These are phyloP conservation scores for Zaprionus ghesquierei DNA, from an alignment of 1,140 invertebrate genomes.

Conservation along the genomic window DNA sequence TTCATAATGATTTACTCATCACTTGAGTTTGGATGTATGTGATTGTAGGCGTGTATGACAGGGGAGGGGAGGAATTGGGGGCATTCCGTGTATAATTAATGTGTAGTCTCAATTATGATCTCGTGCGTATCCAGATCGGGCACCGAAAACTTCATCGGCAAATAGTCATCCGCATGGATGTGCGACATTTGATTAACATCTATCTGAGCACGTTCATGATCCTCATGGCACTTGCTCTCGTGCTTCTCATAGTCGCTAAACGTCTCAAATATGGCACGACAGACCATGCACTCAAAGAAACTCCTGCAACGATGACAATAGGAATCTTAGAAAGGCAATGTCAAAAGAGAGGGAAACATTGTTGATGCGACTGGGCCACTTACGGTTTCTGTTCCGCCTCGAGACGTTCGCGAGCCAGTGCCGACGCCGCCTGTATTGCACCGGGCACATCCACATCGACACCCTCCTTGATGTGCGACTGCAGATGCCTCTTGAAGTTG, in stretches of 20 bases:
- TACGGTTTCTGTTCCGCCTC: slow-evolving; percentile 76
- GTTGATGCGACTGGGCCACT: slow-evolving; percentile 27
- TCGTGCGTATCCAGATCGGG: slow-evolving; percentile 78
- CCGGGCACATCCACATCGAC: slow-evolving; percentile 69
- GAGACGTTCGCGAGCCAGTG: slow-evolving; percentile 62
- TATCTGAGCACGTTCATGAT: slow-evolving; percentile 66
- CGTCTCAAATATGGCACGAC: slow-evolving; percentile 76
- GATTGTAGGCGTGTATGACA: slow-evolving; percentile 26
- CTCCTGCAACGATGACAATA: slow-evolving; percentile 46
- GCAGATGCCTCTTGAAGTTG: slow-evolving; percentile 78
- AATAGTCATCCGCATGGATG: slow-evolving; percentile 73
- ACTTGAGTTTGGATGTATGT: slow-evolving; percentile 58
- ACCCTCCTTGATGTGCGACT: slow-evolving; percentile 78
- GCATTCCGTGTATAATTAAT: slow-evolving; percentile 32
- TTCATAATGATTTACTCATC: slow-evolving; percentile 48
- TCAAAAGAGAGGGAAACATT: neutral
- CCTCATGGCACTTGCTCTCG: slow-evolving; percentile 72
- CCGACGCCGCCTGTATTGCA: slow-evolving; percentile 65
- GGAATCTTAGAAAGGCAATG: neutral
- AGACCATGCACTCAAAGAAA: slow-evolving; percentile 78
- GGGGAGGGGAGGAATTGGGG: neutral
- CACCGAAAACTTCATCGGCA: slow-evolving; percentile 79
- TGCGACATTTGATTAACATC: slow-evolving; percentile 72
- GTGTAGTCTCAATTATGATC: slow-evolving; percentile 80
- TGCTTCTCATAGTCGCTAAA: slow-evolving; percentile 78